Base-by-base conservation (phyloP, 1,140 invertebrate genomes). In the Cepaea nemoralis region DNA sequence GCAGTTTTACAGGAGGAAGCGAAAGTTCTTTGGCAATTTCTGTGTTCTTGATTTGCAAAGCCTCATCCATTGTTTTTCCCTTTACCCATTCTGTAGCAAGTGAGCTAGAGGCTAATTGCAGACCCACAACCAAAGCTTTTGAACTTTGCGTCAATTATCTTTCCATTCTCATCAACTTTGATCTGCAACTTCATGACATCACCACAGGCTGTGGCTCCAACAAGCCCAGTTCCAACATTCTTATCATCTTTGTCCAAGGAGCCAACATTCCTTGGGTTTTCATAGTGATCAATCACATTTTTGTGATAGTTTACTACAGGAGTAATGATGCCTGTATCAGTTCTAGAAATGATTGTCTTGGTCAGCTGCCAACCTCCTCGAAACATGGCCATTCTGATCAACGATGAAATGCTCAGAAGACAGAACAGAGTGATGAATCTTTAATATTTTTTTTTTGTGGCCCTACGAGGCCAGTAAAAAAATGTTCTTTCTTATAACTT, bases 121-220 rank as follows among this genome's bases (percentile, higher is more conserved):
- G 98, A 99, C 33, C 97, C 98, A 92, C 99, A 99, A n/a, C 99
- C 99, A 94, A 99, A 99, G 22, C 99, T 99, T 92, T 99, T 99
- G 89, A 99, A 99, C 91, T 99, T 99, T 0, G 99, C 99, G 93
- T 99, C 98, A 89, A 98, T 93, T 74, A 99, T 99, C 91, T 98
- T 99, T 82, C 98, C 99, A 93, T 97, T 93, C 27, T 97, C 95
- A 91, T 99, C 98, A 77, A 99, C 93, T 89, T 93, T 89, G 73
- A 93, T 91, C 90, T 91, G 99, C 42, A 99, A 92, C 92, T 99
- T 99, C 98, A 99, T 99, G 0, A 99, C 99, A 94, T 99, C 99
- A 48, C 99, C 99, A 92, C 99, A 99, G 59, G 98, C 98, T 39
- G 99, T 99, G n/a, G 98, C 98, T 63, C 99, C 98, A 35, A 99